Percentiles rank a stretch among this genome's conserved stretches.
Conservation (phyloP, 1,140 invertebrate species). For the Zeugodacus cucurbitae region DNA sequence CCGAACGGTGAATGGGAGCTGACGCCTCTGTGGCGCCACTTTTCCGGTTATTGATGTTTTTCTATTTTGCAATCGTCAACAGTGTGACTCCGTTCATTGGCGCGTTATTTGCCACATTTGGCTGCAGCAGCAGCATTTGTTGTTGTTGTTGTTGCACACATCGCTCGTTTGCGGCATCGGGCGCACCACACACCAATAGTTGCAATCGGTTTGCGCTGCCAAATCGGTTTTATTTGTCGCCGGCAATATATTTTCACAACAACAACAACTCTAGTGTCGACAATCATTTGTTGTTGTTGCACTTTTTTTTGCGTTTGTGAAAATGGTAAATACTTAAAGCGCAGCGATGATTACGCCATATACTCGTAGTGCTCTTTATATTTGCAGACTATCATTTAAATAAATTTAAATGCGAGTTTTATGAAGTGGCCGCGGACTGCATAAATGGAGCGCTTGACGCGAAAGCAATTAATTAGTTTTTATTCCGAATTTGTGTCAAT, state of each 20-base stretch:
- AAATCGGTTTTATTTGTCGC: conserved; percentile 12
- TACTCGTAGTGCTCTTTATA: background rate
- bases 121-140: background rate
- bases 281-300: background rate
- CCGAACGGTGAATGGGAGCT: background rate
- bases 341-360: background rate
- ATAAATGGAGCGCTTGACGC: background rate
- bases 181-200: background rate
- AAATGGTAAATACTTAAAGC: background rate
- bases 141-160: background rate
- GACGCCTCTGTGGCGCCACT: background rate
- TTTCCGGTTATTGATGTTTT: conserved; percentile 36
- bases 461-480: background rate
- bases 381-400: background rate
- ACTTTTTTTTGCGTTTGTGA: background rate
- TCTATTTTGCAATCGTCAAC: background rate
- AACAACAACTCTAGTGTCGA: background rate
- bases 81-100: background rate
- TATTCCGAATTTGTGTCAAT: background rate
- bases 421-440: background rate
- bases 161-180: background rate
- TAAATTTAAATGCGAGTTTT: background rate
- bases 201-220: background rate
- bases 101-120: conserved; percentile 8
- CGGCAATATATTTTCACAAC: conserved; percentile 8